A percentile compares a stretch with the other conserved stretches of the same genome.
Evolutionary conservation across 2,797 vertebrate genomes (phyloP).

Genomic region (Masticophis lateralis): DNA sequence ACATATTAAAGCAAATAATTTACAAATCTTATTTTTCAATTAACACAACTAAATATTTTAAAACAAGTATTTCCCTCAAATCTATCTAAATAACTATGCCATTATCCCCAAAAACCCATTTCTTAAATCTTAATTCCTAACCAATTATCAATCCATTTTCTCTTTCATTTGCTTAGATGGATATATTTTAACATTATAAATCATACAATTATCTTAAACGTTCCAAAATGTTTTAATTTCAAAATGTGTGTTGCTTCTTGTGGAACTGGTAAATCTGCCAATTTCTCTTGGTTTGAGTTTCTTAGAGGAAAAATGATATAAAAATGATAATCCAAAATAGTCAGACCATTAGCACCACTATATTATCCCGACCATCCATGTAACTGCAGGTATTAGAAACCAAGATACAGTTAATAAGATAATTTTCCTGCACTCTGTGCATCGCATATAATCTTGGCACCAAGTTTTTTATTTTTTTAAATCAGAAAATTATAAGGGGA

Average conservation of each 20-base stretch:
- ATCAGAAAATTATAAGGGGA: neutral
- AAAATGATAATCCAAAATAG: neutral
- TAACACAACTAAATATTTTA: too few relatives aligned
- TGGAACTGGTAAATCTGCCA: neutral
- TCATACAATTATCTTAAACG: too few relatives aligned
- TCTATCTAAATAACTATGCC: too few relatives aligned
- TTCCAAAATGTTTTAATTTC: too few relatives aligned
- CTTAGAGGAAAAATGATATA: neutral
- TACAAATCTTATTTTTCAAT: too few relatives aligned
- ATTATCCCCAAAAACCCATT: too few relatives aligned
- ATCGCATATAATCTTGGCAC: neutral
- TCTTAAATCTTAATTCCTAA: too few relatives aligned
- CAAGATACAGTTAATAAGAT: neutral
- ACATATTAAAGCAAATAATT: too few relatives aligned
- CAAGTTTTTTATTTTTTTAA: neutral
- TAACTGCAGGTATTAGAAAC: neutral
- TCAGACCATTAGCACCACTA: neutral
- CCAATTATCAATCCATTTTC: too few relatives aligned
- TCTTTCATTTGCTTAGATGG: too few relatives aligned
- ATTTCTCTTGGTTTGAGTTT: neutral
- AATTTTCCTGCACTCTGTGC: neutral
- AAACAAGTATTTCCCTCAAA: too few relatives aligned
- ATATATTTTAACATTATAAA: too few relatives aligned
- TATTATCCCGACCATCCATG: neutral
- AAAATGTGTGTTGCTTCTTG: neutral